These are phyloP conservation scores for Leucopsar rothschildi DNA, from an alignment of 2,113 vertebrate genomes.

Conservation along the genomic window DNA sequence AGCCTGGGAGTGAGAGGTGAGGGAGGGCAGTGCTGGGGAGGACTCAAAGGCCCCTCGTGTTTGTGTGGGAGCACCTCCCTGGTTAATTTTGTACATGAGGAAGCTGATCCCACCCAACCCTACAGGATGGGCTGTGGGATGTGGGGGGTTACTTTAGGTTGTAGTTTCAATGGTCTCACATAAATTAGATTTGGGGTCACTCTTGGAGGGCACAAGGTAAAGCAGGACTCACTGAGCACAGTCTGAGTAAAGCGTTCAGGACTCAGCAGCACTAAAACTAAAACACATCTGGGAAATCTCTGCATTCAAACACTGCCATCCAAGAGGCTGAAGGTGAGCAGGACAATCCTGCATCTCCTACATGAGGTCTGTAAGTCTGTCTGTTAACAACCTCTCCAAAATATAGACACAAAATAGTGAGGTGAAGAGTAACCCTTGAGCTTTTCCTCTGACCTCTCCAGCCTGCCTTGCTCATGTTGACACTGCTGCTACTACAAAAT, in stretches of 20 bases:
- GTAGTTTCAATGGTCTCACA: not conserved
- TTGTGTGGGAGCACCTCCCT: not conserved
- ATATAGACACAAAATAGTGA: fast-evolving
- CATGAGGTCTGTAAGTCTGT: not conserved
- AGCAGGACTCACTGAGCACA: not conserved
- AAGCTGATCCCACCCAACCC: not conserved
- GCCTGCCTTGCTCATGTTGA: not conserved
- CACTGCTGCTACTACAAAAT: not conserved
- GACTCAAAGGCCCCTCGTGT: not conserved
- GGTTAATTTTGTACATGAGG: not conserved
- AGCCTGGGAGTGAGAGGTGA: not conserved
- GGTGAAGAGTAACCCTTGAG: not conserved
- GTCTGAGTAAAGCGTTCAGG: not conserved
- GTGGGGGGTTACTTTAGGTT: not conserved
- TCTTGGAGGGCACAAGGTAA: not conserved
- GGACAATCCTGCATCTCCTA: not conserved
- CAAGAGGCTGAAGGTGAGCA: not conserved
- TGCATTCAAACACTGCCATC: not conserved
- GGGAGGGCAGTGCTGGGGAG: not conserved
- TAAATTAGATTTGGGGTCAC: not conserved
- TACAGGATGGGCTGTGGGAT: not conserved
- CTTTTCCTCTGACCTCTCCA: not conserved
- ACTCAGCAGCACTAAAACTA: not conserved
- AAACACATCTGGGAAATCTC: not conserved
- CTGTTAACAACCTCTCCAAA: not conserved